Evolutionary conservation across 2,888 invertebrate genomes (phyloP), one percentile per base, ranked within the genome.

Genomic region (Glyphotaelius pellucidus): DNA sequence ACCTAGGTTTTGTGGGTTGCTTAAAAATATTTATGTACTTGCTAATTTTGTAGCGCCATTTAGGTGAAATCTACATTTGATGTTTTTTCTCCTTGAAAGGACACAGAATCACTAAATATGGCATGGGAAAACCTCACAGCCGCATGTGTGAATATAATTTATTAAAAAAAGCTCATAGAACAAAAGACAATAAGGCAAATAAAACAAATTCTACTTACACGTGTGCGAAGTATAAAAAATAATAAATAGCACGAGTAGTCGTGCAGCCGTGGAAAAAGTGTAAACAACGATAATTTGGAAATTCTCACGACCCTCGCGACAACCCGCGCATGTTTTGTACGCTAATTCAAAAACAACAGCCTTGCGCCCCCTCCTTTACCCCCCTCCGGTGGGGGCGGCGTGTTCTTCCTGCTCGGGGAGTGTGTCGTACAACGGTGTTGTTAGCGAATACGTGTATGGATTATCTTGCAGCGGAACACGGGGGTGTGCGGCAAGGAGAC

Each of bases 271-370:
- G 67, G 25, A 67, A 67, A 67, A 67, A 67, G 67, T 67, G 67
- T 67, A 67, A 67, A 67, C 67, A 67, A 25, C 67, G 25, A 67
- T 67, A 67, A 67, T 67, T 67, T 67, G 67, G 67, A 67, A 67
- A 25, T 67, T 67, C 67, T 67, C 67, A 67, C 67, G 67, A 67
- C 67, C 67, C 25, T 9, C 67, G 67, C 67, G 67, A 67, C 67
- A 67, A 67, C 67, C 67, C 67, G 67, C 67, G 67, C 67, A 67
- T 67, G 67, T 67, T 67, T 67, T 67, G 67, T 67, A 67, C 67
- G 67, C 67, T 67, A 67, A 67, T 67, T 67, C 67, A 67, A 67
- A 67, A 67, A 67, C 67, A 67, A 67, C 67, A 67, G 67, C 67
- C 67, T 67, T 67, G 25, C 25, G 25, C 67, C 67, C 67, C 67